Conservation (phyloP, 2,113 vertebrate genomes). For the Leiothrix lutea region DNA sequence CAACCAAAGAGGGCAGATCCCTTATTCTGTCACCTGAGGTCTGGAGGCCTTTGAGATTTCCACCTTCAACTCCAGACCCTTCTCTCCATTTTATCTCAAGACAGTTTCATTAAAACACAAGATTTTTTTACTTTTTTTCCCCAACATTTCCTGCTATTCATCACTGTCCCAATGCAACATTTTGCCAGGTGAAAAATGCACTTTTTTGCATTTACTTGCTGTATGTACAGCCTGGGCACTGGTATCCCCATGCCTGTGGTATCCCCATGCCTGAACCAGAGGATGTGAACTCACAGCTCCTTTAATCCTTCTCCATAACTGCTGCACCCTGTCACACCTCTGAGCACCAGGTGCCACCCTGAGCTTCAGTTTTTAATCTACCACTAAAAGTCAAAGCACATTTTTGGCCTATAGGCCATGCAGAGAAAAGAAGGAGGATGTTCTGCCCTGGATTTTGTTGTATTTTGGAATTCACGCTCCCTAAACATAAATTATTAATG, state of each 20-base stretch:
- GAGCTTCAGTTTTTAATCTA: not conserved
- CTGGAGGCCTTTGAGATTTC: not conserved
- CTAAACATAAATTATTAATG: not conserved
- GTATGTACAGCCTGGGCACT: too few relatives aligned
- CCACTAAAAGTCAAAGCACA: not conserved
- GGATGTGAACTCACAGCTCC: not conserved
- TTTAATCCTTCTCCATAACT: not conserved
- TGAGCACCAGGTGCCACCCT: not conserved
- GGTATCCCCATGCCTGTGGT: not conserved
- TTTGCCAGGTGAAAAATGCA: not conserved
- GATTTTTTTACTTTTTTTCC: not conserved
- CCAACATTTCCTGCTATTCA: not conserved
- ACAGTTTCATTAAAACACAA: not conserved
- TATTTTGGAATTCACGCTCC: not conserved
- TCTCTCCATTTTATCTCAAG: not conserved
- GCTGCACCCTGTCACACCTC: not conserved
- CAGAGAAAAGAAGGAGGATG: not conserved
- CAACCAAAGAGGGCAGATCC: not conserved
- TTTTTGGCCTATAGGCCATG: not conserved
- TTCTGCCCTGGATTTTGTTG: not conserved
- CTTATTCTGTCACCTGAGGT: not conserved
- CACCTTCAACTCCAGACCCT: not conserved
- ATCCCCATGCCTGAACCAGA: not conserved
- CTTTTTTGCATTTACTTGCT: not conserved
- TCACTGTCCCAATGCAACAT: fast-evolving